A percentile compares a stretch with the other conserved stretches of the same genome.
phyloP scores from a whole-genome alignment of 1,140 invertebrate species.

The Phenacoccus solenopsis region DNA sequence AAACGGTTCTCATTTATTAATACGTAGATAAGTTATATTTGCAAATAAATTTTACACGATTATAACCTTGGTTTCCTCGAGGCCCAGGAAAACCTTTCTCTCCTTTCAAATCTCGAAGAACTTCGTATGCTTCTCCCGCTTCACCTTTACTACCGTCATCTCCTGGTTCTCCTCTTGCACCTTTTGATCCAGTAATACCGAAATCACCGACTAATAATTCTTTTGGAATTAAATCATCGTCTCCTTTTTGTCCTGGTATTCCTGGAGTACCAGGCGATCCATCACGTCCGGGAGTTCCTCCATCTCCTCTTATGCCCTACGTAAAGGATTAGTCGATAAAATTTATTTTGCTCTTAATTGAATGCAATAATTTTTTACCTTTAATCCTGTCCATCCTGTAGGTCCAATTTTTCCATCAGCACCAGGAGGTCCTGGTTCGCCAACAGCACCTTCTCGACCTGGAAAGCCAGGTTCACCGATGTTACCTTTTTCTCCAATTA shows the following conservation, averaged over 20 bases:
- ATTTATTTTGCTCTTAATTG: neutral
- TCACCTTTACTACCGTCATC: conserved; percentile 36
- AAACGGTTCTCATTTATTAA: no score
- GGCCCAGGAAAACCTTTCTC: conserved; percentile 38
- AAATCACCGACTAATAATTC: conserved; percentile 17
- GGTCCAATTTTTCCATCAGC: neutral
- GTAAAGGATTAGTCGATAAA: neutral
- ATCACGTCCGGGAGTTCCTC: conserved; percentile 35
- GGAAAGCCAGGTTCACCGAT: conserved; percentile 24
- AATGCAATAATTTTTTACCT: conserved; percentile 14
- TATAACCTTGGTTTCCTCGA: conserved; percentile 30
- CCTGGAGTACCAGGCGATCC: conserved; percentile 39
- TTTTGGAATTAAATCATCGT: conserved; percentile 24
- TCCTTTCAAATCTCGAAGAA: conserved; percentile 33
- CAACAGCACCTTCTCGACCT: neutral
- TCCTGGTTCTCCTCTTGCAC: conserved; percentile 43
- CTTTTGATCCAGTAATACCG: conserved; percentile 33
- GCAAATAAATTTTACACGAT: neutral
- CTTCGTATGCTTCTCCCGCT: conserved; percentile 34
- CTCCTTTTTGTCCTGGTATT: conserved; percentile 36
- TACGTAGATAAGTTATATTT: neutral
- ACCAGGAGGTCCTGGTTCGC: neutral
- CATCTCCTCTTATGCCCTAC: conserved; percentile 24
- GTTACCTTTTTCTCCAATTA: conserved; percentile 34
- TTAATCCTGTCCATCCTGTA: conserved; percentile 18